Evolutionary conservation across 2,113 vertebrate genomes (phyloP).

Genomic region (Hydropotes inermis): DNA sequence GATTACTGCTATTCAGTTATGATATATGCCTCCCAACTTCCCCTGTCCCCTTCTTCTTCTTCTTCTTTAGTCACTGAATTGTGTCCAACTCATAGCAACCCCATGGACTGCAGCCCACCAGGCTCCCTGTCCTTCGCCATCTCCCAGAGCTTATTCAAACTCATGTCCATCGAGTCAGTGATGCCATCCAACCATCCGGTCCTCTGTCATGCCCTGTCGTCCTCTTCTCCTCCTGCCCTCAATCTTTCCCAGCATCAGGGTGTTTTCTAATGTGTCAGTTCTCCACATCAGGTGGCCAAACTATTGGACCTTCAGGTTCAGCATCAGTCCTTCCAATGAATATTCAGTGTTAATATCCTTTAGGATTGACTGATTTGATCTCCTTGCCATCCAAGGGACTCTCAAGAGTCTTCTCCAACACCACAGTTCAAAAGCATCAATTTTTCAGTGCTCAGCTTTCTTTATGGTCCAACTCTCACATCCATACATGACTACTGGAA

Average conservation of each 20-base stretch:
- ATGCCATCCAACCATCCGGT: background rate
- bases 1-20: background rate
- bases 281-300: background rate
- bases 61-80: background rate
- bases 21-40: background rate
- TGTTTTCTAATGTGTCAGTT: background rate
- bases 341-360: background rate
- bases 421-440: background rate
- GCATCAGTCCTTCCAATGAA: background rate
- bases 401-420: background rate
- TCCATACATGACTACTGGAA: background rate
- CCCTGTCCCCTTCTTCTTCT: background rate
- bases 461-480: background rate
- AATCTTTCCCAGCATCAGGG: background rate
- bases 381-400: background rate
- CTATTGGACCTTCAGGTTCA: background rate
- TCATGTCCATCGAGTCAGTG: accelerated
- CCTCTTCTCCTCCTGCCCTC: background rate
- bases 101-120: background rate
- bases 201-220: background rate
- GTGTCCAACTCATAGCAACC: background rate
- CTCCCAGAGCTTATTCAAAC: background rate
- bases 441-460: accelerated
- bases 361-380: background rate
- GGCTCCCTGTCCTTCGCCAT: background rate